Evolutionary conservation across 2,888 invertebrate genomes (phyloP), one percentile per base, ranked within the genome.

Genomic region (Andrena hattorfiana): DNA sequence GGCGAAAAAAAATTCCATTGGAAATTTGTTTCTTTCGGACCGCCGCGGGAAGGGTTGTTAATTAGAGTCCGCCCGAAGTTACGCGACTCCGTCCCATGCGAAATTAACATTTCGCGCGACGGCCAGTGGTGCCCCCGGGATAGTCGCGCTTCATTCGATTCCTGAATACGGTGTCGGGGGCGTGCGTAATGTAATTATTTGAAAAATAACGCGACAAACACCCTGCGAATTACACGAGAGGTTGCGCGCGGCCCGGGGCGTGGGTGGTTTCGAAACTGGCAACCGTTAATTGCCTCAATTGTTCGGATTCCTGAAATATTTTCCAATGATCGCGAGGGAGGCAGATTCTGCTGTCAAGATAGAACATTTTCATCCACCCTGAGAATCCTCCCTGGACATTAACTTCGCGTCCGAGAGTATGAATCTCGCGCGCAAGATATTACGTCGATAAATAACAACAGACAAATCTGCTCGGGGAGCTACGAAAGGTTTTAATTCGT

Each of bases 71-170:
- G 32, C 32, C 42, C 62, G 71, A 59, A 68, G 62, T 67, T 62
- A 8, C 23, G 51, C 80, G 67, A 48, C 35, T 8, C 30, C 56
- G 51, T 20, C 42, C 51, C 59, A 54, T 35, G 48, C 4, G 67
- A 56, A 80, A 81, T 81, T 72, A 81, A 80, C 81, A 63, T 80
- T 80, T 80, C n/a, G 20, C 67, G 20, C 3, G n/a, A 28, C n/a
- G 20, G 69, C 8, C 68, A 64, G 59, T n/a, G 48, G 16, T 42
- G 28, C 80, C 80, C 80, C 7, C 62, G 80, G 81, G 72, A 71
- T 42, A 13, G 6, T 23, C 42, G 48, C 49, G 42, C 16, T 66
- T 62, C 48, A 35, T 71, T 67, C 48, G 51, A 62, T 79, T 67
- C 60, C 8, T 28, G n/a, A 6, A 48, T 10, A 13, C 0, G 10